Base-by-base conservation (phyloP, 92 coral and sea anemone genomes). In the Parazoanthus atlanticus region DNA sequence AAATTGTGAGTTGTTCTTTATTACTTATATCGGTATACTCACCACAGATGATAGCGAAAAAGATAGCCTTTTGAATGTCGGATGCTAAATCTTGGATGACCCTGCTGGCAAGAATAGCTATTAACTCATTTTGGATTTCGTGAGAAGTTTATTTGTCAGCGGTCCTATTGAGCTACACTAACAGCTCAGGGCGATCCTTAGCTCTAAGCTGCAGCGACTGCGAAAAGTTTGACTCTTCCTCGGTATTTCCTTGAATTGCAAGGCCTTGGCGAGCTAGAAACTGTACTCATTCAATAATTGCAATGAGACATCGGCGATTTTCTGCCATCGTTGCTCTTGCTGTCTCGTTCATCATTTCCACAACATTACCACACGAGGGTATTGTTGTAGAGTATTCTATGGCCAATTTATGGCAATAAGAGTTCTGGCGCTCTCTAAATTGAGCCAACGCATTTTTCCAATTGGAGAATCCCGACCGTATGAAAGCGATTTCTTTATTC, bases 391-490 rank as follows among this genome's bases (percentile, higher is more conserved):
- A 67, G 75, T 83, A 88, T 78, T 92, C 95, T 34, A 91, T 41
- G 26, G 95, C 95, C 79, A 76, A 78, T 65, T 88, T 88, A 74
- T 93, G 95, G 82, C 94, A 93, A 2, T 93, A 80, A 3, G 93
- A 91, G 32, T 23, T 28, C 83, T 91, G 93, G 79, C 91, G 94
- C 83, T 91, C 87, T 70, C 84, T 88, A 26, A 93, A 93, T 74
- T 76, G 86, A 19, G n/a, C 54, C 80, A 91, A 41, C 2, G 96
- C 96, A 74, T 90, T 94, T 78, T 88, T 94, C 96, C 94, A 94
- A 78, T 94, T 94, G 76, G 92, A 90, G 85, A 90, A 90, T 79
- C 91, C 91, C 23, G 74, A n/a, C 10, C 79, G 23, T n/a, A 91
- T 78, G 49, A 93, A 94, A 11, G 76, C 74, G 56, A 10, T 75